These are phyloP conservation scores for Cylas formicarius DNA, from an alignment of 1,140 invertebrate genomes.

Conservation along the genomic window DNA sequence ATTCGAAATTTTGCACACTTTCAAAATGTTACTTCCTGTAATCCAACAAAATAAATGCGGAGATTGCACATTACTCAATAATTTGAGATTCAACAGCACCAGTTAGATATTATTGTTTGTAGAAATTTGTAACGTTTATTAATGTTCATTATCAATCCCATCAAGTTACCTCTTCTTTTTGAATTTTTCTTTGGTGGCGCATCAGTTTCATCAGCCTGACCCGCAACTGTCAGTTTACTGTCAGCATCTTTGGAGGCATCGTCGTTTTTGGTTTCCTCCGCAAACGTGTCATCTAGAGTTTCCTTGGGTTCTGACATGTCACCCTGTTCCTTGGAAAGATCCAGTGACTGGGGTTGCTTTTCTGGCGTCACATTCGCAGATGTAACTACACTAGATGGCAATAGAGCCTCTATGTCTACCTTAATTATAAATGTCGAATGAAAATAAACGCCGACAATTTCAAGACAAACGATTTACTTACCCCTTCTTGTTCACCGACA, in stretches of 20 bases:
- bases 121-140: too few relatives aligned
- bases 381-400: constrained; percentile 41
- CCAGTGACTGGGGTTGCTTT: constrained; percentile 5
- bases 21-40: too few relatives aligned
- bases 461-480: too few relatives aligned
- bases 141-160: too few relatives aligned
- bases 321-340: constrained; percentile 18
- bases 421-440: constrained; percentile 17
- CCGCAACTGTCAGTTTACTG: constrained; percentile 9
- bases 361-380: constrained; percentile 19
- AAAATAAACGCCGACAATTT: constrained; percentile 2
- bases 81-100: too few relatives aligned
- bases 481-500: neutral
- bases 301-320: neutral
- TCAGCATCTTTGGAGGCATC: constrained; percentile 28
- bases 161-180: constrained; percentile 34
- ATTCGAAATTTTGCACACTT: too few relatives aligned
- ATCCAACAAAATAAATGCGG: too few relatives aligned
- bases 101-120: too few relatives aligned
- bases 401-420: constrained; percentile 41
- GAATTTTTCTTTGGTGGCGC: constrained; percentile 31
- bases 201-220: constrained; percentile 17
- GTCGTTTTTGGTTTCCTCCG: neutral
- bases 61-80: too few relatives aligned
- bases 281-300: too few relatives aligned